Evolutionary conservation across 2,113 vertebrate genomes (phyloP).

Genomic region (Tetrao urogallus): DNA sequence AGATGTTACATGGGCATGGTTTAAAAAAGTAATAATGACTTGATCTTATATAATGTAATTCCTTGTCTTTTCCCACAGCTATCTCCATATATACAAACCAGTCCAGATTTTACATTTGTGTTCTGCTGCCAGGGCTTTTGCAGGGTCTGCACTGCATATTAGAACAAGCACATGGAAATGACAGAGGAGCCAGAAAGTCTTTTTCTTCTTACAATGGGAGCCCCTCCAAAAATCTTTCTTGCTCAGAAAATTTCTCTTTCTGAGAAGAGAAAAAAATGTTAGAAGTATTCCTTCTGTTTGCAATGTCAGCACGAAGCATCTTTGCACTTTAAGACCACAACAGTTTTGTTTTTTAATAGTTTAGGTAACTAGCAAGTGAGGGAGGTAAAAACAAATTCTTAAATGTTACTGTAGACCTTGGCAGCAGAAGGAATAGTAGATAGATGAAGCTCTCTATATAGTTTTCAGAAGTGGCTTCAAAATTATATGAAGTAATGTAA

Average conservation of each 20-base stretch:
- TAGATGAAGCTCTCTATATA: rapidly evolving
- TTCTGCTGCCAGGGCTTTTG: background rate
- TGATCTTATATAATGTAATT: background rate
- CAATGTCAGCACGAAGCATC: background rate
- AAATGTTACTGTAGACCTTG: background rate
- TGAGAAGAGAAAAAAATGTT: background rate
- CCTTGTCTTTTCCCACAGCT: background rate
- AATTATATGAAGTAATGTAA: background rate
- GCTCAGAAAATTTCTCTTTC: background rate
- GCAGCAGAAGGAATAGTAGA: background rate
- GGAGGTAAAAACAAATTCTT: background rate
- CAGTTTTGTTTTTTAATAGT: background rate
- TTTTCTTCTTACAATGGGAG: background rate
- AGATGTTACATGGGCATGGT: background rate
- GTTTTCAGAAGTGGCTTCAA: background rate
- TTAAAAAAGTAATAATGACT: background rate
- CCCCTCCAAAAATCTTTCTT: no score
- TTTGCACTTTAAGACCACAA: background rate
- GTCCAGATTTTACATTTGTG: background rate
- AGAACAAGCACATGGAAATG: background rate
- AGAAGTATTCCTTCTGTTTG: background rate
- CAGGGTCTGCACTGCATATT: background rate
- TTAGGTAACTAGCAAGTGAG: background rate
- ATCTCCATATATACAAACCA: background rate
- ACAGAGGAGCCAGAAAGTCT: background rate